Conservation (phyloP, 1,140 invertebrate genomes). For the Mizuhopecten yessoensis region DNA sequence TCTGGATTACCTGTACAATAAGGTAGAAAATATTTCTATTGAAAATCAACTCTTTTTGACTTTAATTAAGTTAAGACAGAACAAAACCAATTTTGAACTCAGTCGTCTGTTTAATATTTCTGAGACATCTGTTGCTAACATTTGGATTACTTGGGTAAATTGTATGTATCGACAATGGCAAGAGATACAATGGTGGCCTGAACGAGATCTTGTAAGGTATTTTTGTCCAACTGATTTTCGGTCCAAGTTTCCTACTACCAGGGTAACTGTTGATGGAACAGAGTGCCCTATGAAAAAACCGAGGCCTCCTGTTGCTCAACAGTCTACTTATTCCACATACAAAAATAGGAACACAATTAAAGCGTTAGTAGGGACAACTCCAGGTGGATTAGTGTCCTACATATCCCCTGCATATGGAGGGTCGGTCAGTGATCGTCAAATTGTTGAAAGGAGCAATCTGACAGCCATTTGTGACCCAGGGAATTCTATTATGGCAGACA, state of each 20-base stretch:
- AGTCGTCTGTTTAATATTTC: constrained; percentile 69
- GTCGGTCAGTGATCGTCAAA: constrained; percentile 60
- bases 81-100: constrained; percentile 70
- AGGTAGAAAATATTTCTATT: constrained; percentile 43
- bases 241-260: too few species aligned
- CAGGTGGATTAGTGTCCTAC: constrained; percentile 54
- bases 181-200: constrained; percentile 74
- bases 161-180: constrained; percentile 71
- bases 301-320: constrained; percentile 25
- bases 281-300: constrained; percentile 50
- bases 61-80: constrained; percentile 71
- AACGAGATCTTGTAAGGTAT: constrained; percentile 56
- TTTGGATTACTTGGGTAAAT: constrained; percentile 74
- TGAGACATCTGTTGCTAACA: constrained; percentile 67
- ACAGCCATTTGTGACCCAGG: too few species aligned
- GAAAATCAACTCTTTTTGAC: constrained; percentile 63
- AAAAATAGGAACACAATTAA: constrained; percentile 50
- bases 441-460: constrained; percentile 56
- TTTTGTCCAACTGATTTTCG: constrained; percentile 71
- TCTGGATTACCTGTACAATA: constrained; percentile 65
- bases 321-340: constrained; percentile 42
- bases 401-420: constrained; percentile 33
- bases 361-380: constrained; percentile 44
- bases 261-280: too few species aligned
- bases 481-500: constrained; percentile 57